Evolutionary conservation across 2,113 vertebrate genomes (phyloP).

Genomic region (Pteruthius melanotis): DNA sequence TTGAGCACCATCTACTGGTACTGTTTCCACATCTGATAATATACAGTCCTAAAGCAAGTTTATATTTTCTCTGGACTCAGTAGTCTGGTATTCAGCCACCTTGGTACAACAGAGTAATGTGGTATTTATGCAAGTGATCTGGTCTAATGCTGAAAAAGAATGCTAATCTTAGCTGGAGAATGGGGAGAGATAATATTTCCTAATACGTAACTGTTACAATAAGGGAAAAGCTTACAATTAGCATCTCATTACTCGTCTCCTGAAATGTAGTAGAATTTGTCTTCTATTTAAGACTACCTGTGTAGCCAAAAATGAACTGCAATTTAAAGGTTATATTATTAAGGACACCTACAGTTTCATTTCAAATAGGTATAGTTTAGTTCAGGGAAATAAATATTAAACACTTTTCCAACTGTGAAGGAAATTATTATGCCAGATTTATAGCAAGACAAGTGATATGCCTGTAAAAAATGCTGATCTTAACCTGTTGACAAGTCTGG

Average conservation of each 20-base stretch:
- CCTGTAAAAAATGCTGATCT: constrained; percentile 30
- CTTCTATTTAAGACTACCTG: not conserved
- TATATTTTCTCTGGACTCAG: not conserved
- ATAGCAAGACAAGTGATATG: not conserved
- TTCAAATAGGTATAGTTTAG: not conserved
- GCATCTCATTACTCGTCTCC: not conserved
- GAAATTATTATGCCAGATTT: constrained; percentile 42
- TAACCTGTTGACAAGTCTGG: constrained; percentile 47
- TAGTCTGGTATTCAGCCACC: not conserved
- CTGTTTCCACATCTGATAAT: not conserved
- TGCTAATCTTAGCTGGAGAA: not conserved
- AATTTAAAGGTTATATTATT: constrained; percentile 1
- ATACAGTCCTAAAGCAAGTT: not conserved
- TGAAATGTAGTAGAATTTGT: not conserved
- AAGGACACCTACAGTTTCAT: not conserved
- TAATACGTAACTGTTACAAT: not conserved
- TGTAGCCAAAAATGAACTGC: not conserved
- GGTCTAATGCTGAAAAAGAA: not conserved
- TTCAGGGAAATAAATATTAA: constrained; percentile 48
- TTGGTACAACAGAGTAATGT: not conserved
- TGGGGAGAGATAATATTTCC: not conserved
- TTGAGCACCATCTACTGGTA: constrained; percentile 62
- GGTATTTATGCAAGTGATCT: not conserved
- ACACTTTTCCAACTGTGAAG: constrained; percentile 33
- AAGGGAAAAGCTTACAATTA: constrained; percentile 8